These are phyloP conservation scores for Neelides folsomi DNA, from an alignment of 2,888 invertebrate genomes.

Conservation along the genomic window DNA sequence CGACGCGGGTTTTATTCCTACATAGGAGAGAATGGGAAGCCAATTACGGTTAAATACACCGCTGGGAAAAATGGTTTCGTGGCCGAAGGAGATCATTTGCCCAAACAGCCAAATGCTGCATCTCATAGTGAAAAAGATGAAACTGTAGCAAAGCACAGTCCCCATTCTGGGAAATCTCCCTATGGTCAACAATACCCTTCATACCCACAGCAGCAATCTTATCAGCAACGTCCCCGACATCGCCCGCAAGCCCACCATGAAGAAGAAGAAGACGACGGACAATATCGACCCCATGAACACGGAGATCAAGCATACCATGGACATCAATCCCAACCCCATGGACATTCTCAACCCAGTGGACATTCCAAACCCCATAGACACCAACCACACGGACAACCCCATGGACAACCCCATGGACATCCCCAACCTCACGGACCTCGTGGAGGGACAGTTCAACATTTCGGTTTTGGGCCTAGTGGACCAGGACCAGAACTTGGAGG, in stretches of 20 bases:
- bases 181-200: not conserved
- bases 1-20: slow-evolving; percentile 52
- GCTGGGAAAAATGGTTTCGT: slow-evolving; percentile 35
- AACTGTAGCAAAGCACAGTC: slow-evolving; percentile 1
- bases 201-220: not conserved
- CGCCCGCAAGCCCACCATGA: not conserved
- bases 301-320: not conserved
- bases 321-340: not conserved
- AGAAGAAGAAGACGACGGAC: not conserved
- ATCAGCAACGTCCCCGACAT: too few relatives aligned
- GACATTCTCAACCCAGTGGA: too few relatives aligned
- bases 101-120: slow-evolving; percentile 23
- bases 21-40: slow-evolving; percentile 52
- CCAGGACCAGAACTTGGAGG: too few relatives aligned
- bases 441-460: not conserved
- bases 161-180: not conserved
- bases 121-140: slow-evolving; percentile 19
- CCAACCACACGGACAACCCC: not conserved
- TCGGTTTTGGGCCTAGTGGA: not conserved
- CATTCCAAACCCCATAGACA: not conserved
- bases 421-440: not conserved
- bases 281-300: slow-evolving; percentile 6
- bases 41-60: slow-evolving; percentile 49
- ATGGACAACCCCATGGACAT: not conserved
- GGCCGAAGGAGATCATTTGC: slow-evolving; percentile 30